Evolutionary conservation across 2,888 invertebrate species (phyloP).

Genomic region (Craniophora ligustri): DNA sequence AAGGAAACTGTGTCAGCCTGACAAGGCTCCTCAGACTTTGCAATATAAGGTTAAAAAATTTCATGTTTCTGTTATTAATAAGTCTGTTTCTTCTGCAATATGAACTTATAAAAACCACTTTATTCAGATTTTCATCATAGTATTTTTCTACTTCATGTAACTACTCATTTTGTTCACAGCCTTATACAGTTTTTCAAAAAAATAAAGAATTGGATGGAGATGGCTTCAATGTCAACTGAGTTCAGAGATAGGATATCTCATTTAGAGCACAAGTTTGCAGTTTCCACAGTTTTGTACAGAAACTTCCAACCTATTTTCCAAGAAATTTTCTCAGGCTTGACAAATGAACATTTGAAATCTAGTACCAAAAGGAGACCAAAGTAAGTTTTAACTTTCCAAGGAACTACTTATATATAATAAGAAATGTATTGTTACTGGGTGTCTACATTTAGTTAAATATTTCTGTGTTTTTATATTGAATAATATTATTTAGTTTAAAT

Average conservation of each 20-base stretch:
- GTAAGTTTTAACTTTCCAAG: too few species aligned
- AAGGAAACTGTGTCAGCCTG: conserved; percentile 97
- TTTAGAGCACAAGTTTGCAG: conserved; percentile 96
- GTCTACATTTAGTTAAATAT: too few species aligned
- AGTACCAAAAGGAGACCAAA: conserved; percentile 88
- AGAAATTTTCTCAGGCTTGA: conserved; percentile 94
- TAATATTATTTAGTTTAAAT: too few species aligned
- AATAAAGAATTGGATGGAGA: conserved; percentile 98
- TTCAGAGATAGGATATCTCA: conserved; percentile 95
- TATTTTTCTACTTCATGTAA: not conserved
- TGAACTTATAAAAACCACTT: too few species aligned
- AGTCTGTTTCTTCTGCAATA: not conserved
- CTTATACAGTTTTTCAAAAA: conserved; percentile 98
- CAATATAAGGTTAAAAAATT: conserved; percentile 93
- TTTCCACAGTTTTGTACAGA: conserved; percentile 97
- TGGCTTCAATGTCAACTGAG: conserved; percentile 95
- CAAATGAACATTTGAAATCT: conserved; percentile 85
- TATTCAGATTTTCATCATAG: not conserved
- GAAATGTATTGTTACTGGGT: too few species aligned
- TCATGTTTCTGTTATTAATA: not conserved
- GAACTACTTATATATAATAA: too few species aligned
- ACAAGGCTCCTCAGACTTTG: conserved; percentile 96
- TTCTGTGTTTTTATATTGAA: too few species aligned
- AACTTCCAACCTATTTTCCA: conserved; percentile 96
- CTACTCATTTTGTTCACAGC: conserved; percentile 81